Percentiles rank a stretch among this genome's conserved stretches.
These are phyloP conservation scores for Palloptera scutellata DNA, from an alignment of 2,888 invertebrate genomes.

Conservation along the genomic window DNA sequence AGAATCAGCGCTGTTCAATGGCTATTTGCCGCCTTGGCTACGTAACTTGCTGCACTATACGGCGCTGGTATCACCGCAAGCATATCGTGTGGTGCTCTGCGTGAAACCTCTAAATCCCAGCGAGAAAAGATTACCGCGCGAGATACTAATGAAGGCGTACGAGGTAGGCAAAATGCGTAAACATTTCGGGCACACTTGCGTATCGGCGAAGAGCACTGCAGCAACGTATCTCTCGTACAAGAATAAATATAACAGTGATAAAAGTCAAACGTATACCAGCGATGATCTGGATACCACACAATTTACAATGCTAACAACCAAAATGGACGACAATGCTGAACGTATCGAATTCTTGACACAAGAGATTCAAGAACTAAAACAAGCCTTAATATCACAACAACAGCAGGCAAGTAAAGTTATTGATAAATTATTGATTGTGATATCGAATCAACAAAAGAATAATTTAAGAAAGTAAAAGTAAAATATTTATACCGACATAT, in stretches of 20 bases:
- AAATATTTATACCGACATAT: too few species aligned
- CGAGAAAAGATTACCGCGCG: slow-evolving; percentile 80
- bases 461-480: slow-evolving; percentile 57
- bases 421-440: slow-evolving; percentile 63
- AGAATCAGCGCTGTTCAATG: slow-evolving; percentile 82
- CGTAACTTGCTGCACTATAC: slow-evolving; percentile 79
- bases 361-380: slow-evolving; percentile 75
- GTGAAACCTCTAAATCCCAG: slow-evolving; percentile 85
- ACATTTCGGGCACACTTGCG: slow-evolving; percentile 74
- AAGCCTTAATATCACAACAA: slow-evolving; percentile 65
- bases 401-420: slow-evolving; percentile 65
- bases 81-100: slow-evolving; percentile 81
- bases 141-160: slow-evolving; percentile 81
- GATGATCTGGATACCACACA: slow-evolving; percentile 68
- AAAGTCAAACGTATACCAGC: slow-evolving; percentile 65
- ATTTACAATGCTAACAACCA: slow-evolving; percentile 70
- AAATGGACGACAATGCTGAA: slow-evolving; percentile 74
- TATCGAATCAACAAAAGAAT: slow-evolving; percentile 64
- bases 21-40: slow-evolving; percentile 78
- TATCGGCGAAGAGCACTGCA: slow-evolving; percentile 72
- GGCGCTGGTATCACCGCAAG: slow-evolving; percentile 81
- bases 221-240: slow-evolving; percentile 72
- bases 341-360: slow-evolving; percentile 72
- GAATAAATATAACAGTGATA: slow-evolving; percentile 73
- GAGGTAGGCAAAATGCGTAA: slow-evolving; percentile 82